Evolutionary conservation across 2,797 vertebrate species (phyloP), one percentile per base, ranked within the genome.

Genomic region (Poeciliopsis paucimaculata): DNA sequence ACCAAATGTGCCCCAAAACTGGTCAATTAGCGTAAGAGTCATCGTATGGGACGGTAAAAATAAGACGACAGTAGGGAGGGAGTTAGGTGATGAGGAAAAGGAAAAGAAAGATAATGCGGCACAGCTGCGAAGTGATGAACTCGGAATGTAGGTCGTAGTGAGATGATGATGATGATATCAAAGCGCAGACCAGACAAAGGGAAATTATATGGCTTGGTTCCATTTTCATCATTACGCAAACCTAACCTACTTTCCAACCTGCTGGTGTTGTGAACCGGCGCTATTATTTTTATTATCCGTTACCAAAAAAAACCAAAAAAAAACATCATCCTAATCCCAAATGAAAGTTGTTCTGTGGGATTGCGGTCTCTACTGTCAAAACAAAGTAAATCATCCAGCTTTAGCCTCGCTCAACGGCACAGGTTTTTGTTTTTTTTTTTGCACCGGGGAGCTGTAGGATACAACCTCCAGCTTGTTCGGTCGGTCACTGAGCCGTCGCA

Each of bases 21-120:
- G 85, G 86, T 90, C 87, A 92, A 89, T 91, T 88, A 82, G 73
- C 82, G 74, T 76, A 77, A 91, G 84, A 92, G 84, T 94, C 90
- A 89, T 91, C 78, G 80, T 77, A 81, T 79, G 75, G 83, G 78
- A 81, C 82, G 55, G 46, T 1, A 55, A 68, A 26, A 51, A 76
- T 74, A 77, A 26, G 26, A 68, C 49, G 15, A 5, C 12, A 13
- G 5, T 1, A 20, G 31, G 77, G 68, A 53, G 74, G 74, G 34
- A 53, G 68, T 46, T 28, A 8, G 43, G 68, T 46, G 43, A 72
- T 28, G 43, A 72, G 41, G 13, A 23, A 53, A 12, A 28, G 41
- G 68, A 28, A 28, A 4, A 68, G 64, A 78, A 72, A n/a, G 83
- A 90, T 90, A 88, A 94, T 88, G 80, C 72, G 75, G 87, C 90